Percentiles rank a stretch among this genome's conserved stretches.
Conservation (phyloP, 30 jellyfish, hydroid and myxozoan genomes). For the Mastigias papua region DNA sequence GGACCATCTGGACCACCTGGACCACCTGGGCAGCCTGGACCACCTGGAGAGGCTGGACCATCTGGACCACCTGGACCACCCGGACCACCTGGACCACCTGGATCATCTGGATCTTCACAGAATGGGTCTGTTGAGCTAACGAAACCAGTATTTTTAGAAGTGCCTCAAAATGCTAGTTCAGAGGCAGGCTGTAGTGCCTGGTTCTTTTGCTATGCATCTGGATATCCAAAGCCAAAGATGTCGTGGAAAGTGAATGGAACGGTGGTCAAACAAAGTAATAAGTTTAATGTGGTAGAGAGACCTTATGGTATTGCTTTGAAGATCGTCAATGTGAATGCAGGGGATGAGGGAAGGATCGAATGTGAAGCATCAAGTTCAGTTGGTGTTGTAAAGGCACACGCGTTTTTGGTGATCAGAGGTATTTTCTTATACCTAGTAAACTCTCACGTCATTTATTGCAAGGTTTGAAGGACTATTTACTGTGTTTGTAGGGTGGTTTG, state of each 20-base stretch:
- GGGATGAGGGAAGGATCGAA: not conserved
- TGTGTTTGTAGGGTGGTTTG: no score
- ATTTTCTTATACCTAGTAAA: not conserved
- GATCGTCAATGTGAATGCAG: not conserved
- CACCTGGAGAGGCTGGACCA: not conserved
- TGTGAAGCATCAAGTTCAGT: not conserved
- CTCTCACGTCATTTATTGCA: no score
- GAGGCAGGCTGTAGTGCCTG: not conserved
- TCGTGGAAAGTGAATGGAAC: not conserved
- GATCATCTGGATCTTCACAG: not conserved
- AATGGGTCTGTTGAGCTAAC: not conserved
- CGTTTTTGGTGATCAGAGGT: not conserved
- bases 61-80: not conserved
- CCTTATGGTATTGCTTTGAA: not conserved
- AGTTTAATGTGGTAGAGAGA: not conserved
- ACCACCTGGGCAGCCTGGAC: not conserved
- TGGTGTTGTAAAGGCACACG: not conserved
- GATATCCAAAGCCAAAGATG: not conserved
- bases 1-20: conserved; percentile 3
- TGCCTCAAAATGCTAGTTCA: not conserved
- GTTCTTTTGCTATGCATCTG: not conserved
- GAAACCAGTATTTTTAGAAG: not conserved
- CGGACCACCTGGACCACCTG: conserved; percentile 13
- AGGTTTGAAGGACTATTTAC: no score
- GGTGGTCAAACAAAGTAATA: not conserved